Evolutionary conservation across 2,113 vertebrate species (phyloP), one percentile per base, ranked within the genome.

Genomic region (Cygnus buccinator): DNA sequence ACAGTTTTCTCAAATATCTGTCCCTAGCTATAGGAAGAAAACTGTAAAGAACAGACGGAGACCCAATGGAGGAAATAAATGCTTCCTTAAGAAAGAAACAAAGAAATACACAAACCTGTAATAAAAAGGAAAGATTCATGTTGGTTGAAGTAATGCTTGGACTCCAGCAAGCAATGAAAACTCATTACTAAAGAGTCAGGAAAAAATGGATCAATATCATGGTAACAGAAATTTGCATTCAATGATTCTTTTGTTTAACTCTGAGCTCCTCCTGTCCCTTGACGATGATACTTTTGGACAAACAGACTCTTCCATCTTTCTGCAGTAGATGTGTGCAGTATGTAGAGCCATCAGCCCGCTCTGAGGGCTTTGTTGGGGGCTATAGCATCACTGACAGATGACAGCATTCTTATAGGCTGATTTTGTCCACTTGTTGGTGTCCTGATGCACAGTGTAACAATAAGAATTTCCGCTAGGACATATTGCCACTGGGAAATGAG

Each of bases 351-450:
- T 92, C 5, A 4, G 28, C 1, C 37, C 63, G 5, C n/a, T 63
- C 13, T 76, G 21, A 28, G 20, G 4, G 21, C 0, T 1, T 55
- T 54, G 46, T 22, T 5, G 13, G 5, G 14, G 8, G 44, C 75
- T 68, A 3, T 43, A 66, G 3, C 28, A 28, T 62, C 29, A 58
- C 5, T 48, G 35, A 5, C 0, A 0, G 65, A 25, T 76, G 33
- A 62, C 10, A 84, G 5, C 5, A 29, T 55, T 22, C 52, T 66
- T 78, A 11, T 46, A 52, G 33, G 15, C 9, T 59, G 37, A 71
- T 77, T 86, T 59, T 84, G 23, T 80, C 21, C 28, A 3, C 22
- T 71, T 84, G 21, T 17, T 83, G 20, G 44, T 41, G 65, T 17
- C 21, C 11, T 46, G 22, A 67, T 44, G 5, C 43, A 71, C 39